phyloP scores from a whole-genome alignment of 2,113 vertebrate species.

The Prietella phreatophila region DNA sequence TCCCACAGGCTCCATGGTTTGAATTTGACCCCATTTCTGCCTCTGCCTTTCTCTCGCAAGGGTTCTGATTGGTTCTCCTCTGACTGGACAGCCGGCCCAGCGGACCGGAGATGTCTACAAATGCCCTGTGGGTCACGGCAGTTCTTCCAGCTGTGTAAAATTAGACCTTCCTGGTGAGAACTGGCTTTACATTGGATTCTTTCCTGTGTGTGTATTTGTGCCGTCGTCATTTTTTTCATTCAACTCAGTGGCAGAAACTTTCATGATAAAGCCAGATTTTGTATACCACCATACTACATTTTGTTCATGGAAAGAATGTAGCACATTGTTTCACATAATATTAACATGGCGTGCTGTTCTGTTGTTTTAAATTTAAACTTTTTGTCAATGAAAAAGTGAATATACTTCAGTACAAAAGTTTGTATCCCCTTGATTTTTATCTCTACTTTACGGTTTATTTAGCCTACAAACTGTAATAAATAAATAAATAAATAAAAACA shows the following conservation, averaged over 20 bases:
- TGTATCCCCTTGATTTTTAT: not conserved
- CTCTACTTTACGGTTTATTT: not conserved
- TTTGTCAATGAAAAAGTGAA: not conserved
- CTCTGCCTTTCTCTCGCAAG: conserved; percentile 64
- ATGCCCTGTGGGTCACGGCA: conserved; percentile 78
- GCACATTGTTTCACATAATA: not conserved
- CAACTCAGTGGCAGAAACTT: not conserved
- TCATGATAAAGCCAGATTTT: not conserved
- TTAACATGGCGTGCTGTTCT: not conserved
- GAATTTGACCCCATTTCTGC: conserved; percentile 16
- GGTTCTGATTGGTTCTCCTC: conserved; percentile 93
- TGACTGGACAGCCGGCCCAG: conserved; percentile 85
- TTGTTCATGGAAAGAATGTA: not conserved
- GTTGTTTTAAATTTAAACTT: not conserved
- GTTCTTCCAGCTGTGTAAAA: conserved; percentile 76
- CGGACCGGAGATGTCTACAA: conserved; percentile 96
- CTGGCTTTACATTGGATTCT: conserved; percentile 2
- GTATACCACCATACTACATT: not conserved
- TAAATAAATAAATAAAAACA: no score
- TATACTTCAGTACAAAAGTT: not conserved
- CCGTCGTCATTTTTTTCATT: not conserved
- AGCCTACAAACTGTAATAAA: not conserved
- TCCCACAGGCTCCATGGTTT: conserved; percentile 35
- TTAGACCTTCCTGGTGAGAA: conserved; percentile 85
- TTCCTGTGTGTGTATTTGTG: conserved; percentile 28